Evolutionary conservation across 2,113 vertebrate genomes (phyloP).

Genomic region (Chaetura pelagica): DNA sequence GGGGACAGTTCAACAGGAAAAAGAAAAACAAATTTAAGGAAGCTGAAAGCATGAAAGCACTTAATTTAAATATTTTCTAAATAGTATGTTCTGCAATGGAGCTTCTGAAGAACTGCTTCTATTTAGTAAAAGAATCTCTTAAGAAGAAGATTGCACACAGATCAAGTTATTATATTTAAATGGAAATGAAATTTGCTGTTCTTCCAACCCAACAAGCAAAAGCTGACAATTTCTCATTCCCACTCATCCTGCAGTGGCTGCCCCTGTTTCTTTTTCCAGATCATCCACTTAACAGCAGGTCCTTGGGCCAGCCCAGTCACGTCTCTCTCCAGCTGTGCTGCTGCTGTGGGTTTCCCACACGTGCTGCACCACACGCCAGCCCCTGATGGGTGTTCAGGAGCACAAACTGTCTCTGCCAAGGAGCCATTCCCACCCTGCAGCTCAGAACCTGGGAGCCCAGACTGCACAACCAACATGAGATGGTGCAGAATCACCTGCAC

Average conservation of each 20-base stretch:
- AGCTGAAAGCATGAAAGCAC: background rate
- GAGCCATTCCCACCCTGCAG: background rate
- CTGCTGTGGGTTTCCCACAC: accelerated
- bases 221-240: background rate
- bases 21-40: background rate
- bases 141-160: background rate
- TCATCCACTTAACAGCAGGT: accelerated
- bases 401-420: accelerated
- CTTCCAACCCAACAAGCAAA: background rate
- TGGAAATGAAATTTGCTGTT: background rate
- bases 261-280: accelerated
- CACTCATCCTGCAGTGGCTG: accelerated
- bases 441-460: background rate
- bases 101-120: background rate
- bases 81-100: background rate
- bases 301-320: accelerated
- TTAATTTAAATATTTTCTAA: background rate
- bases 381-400: accelerated
- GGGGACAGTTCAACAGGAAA: background rate
- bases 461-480: accelerated
- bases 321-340: accelerated
- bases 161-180: background rate
- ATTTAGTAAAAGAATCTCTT: background rate
- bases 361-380: accelerated
- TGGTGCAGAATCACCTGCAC: accelerated